Evolutionary conservation across 2,113 vertebrate species (phyloP), one percentile per base, ranked within the genome.

Genomic region (Recurvirostra avosetta): DNA sequence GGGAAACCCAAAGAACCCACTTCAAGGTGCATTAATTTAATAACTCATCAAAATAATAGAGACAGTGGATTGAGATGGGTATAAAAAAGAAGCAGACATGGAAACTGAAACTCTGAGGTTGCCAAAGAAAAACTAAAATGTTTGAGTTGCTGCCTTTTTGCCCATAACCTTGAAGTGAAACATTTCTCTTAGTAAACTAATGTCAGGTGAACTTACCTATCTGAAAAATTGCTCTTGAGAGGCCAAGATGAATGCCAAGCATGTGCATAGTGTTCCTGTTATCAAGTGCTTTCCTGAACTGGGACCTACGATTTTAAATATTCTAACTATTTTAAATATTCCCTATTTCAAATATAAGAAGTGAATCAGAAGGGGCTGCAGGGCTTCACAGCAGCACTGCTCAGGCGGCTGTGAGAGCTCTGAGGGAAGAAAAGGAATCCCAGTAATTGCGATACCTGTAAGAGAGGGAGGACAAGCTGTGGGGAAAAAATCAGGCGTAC

Each of bases 221-320:
- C 93, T 90, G 67, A 63, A 88, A 91, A 90, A 79, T 36, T 9
- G 59, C 70, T 92, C 89, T 97, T 38, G 50, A 89, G 81, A 89
- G 74, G 55, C 77, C 47, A 40, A 52, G 59, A 27, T 59, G 30
- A 93, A 93, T 62, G 73, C 68, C 80, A 90, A 83, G 74, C 89
- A 59, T 82, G 93, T 96, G 84, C 89, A 96, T 80, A 97, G 75
- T 2, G 40, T 96, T 94, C 95, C 71, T 88, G 29, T 59, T 94
- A 76, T 63, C 84, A 94, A 97, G 92, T 96, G 81, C 81, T 92
- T 97, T 91, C 75, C 92, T 88, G 71, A 94, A 18, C 89, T 21
- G n/a, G 18, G 77, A 88, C n/a, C 67, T 58, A 73, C 2, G 1
- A 91, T 90, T 96, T 77, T 21, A 94, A 71, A 59, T 62, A 94